phyloP scores from a whole-genome alignment of 2,113 vertebrate genomes.

The Xenopus borealis region DNA sequence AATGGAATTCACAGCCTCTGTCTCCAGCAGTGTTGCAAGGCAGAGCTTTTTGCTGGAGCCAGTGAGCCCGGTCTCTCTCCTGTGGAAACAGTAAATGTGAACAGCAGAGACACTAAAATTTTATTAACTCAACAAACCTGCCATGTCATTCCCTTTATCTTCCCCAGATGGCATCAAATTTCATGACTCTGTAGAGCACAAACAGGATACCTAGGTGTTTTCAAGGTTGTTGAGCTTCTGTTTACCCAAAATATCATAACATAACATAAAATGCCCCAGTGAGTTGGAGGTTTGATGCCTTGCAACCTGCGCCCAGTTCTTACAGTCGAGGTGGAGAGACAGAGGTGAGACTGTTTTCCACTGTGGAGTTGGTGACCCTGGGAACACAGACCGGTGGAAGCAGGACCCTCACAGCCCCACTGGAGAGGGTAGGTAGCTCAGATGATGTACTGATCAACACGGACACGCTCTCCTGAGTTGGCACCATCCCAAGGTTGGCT shows the following conservation, averaged over 20 bases:
- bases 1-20: conserved; percentile 80
- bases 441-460: conserved; percentile 92
- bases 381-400: conserved; percentile 84
- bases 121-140: too few relatives aligned
- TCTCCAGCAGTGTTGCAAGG: conserved; percentile 75
- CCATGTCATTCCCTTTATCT: too few relatives aligned
- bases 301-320: conserved; percentile 5
- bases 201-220: too few relatives aligned
- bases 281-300: too few relatives aligned
- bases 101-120: too few relatives aligned
- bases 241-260: too few relatives aligned
- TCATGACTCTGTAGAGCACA: too few relatives aligned
- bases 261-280: too few relatives aligned
- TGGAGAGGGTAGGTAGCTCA: conserved; percentile 83
- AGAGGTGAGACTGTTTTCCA: conserved; percentile 65
- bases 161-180: too few relatives aligned
- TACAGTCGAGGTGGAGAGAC: conserved; percentile 73
- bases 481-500: conserved; percentile 83
- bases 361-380: conserved; percentile 72
- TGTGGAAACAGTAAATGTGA: background rate
- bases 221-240: too few relatives aligned
- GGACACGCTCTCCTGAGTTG: conserved; percentile 80
- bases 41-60: conserved; percentile 68
- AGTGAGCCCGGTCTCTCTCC: conserved; percentile 61
- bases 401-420: conserved; percentile 77